Base-by-base conservation (phyloP, 1,140 invertebrate species). In the Gerris buenoi region DNA sequence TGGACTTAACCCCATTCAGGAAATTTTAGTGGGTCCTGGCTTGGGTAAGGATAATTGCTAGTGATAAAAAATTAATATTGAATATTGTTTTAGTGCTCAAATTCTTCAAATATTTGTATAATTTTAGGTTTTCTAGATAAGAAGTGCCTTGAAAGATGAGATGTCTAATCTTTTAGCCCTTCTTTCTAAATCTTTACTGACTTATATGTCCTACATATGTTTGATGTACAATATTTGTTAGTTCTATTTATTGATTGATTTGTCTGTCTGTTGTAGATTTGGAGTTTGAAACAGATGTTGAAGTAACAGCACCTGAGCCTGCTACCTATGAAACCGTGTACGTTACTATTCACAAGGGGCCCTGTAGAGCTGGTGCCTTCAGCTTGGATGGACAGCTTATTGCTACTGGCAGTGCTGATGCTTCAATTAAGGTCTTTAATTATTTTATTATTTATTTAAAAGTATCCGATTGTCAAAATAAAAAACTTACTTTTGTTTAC, bases 291-390 rank as follows among this genome's bases (percentile, higher is more conserved):
- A 95, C 95, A 58, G 95, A 99, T 78, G 86, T 90, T 0, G 85
- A 85, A 2, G 86, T 89, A 0, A 82, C 92, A 46, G 95, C 95
- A 0, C 93, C 95, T 0, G 94, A 96, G 75, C 93, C 93, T 26
- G 92, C 93, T 0, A 84, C 91, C 15, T 99, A 98, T 77, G 96
- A 99, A 80, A 99, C 97, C 0, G 95, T 95, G 1, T 99, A 99
- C 77, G 94, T 99, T 0, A 99, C 97, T 2, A 95, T 95, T 1
- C 97, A 99, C 76, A 99, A 99, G 80, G 95, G 90, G 68, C 88
- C 94, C 67, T 98, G 96, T 74, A 80, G 95, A 66, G 89, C 94
- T 1, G 95, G 94, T 18, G 93, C 93, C 27, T 99, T 99, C 76
- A 97, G 93, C 70, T 79, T 83, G 10, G 95, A 97, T 81, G 97